These are phyloP conservation scores for Ferdinandea cuprea DNA, from an alignment of 2,888 invertebrate genomes.

Conservation along the genomic window DNA sequence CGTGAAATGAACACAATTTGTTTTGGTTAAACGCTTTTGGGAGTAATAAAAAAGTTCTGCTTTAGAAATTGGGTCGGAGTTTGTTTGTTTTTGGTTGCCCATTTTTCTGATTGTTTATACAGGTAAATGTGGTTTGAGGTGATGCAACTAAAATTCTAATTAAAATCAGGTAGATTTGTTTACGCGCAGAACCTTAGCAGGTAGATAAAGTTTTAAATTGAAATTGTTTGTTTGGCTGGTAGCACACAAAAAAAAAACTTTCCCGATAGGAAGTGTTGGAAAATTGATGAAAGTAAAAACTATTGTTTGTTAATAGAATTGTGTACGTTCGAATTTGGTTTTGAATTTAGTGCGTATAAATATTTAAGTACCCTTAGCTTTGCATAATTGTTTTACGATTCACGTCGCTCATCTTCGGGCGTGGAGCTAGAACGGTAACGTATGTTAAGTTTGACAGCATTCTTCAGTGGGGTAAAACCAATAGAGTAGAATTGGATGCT, in stretches of 20 bases:
- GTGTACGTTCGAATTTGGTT: no score
- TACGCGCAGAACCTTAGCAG: background rate
- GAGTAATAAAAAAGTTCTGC: slow-evolving; percentile 14
- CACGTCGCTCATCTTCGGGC: no score
- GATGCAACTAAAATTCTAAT: slow-evolving; percentile 14
- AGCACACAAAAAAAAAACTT: background rate
- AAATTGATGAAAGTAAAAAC: background rate
- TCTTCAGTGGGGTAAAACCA: no score
- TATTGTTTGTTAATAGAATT: background rate
- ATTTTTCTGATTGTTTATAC: slow-evolving; percentile 1
- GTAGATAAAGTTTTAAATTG: background rate
- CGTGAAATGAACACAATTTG: slow-evolving; percentile 24
- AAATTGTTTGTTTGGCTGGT: background rate
- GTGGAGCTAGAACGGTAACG: no score
- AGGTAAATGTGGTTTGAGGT: slow-evolving; percentile 12
- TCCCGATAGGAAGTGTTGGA: background rate
- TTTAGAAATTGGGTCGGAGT: slow-evolving; percentile 24
- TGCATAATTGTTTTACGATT: no score
- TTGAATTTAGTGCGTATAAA: background rate
- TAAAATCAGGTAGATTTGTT: background rate
- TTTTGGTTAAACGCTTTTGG: slow-evolving; percentile 20
- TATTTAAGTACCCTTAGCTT: no score
- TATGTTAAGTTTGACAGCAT: no score
- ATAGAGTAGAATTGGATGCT: no score
- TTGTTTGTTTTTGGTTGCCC: background rate